A percentile compares a stretch with the other conserved stretches of the same genome.
Evolutionary conservation across 2,888 invertebrate species (phyloP).

Genomic region (Notodonta dromedarius): DNA sequence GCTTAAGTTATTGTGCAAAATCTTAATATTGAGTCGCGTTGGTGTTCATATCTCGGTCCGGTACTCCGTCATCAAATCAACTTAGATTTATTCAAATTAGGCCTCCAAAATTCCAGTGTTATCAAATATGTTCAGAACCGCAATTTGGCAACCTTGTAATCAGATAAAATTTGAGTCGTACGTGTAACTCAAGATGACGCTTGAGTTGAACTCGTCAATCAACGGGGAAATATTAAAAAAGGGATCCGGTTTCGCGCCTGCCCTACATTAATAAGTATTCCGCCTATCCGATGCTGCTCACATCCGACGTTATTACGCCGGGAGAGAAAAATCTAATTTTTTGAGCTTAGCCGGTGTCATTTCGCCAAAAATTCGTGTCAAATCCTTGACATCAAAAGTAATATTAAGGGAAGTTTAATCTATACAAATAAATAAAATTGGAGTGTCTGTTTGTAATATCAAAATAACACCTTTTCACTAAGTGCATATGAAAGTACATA

Average conservation of each 20-base stretch:
- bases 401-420: neutral
- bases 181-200: conserved; percentile 24
- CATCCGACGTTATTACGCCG: conserved; percentile 9
- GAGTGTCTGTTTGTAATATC: too few species aligned
- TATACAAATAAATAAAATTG: too few species aligned
- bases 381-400: neutral
- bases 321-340: neutral
- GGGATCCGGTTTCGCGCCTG: conserved; percentile 29
- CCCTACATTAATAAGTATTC: conserved; percentile 22
- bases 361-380: neutral
- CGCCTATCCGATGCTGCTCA: conserved; percentile 16
- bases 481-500: too few species aligned
- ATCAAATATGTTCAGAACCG: neutral
- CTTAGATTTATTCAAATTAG: too few species aligned
- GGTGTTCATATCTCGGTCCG: too few species aligned
- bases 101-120: too few species aligned
- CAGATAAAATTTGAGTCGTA: conserved; percentile 9
- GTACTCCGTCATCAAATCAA: too few species aligned
- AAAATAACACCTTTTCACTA: too few species aligned
- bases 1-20: too few species aligned
- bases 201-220: conserved; percentile 32
- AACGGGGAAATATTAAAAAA: conserved; percentile 39
- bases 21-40: too few species aligned
- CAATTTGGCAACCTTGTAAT: neutral
- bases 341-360: neutral